A percentile compares a stretch with the other conserved stretches of the same genome.
These are phyloP conservation scores for Enteromius afrohamiltoni DNA, from an alignment of 2,797 vertebrate species.

Conservation along the genomic window DNA sequence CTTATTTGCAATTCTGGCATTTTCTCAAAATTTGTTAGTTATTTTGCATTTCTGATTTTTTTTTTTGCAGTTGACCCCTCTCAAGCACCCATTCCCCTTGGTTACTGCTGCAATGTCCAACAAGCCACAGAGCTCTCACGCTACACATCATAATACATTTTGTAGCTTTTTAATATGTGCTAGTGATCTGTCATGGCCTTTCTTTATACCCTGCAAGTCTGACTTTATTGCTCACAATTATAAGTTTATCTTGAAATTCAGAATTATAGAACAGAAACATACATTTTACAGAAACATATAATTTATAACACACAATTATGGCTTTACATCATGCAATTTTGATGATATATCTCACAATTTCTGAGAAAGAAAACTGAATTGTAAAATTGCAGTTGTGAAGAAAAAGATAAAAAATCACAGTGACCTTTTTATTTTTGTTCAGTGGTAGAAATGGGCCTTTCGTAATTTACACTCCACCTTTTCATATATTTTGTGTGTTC, in stretches of 20 bases:
- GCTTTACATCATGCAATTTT: neutral
- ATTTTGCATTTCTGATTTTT: neutral
- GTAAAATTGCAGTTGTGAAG: neutral
- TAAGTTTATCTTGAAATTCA: too few relatives aligned
- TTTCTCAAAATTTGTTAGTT: neutral
- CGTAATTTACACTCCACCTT: neutral
- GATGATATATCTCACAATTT: neutral
- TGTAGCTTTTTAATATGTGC: too few relatives aligned
- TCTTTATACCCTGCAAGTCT: too few relatives aligned
- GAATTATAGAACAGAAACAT: too few relatives aligned
- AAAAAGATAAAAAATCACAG: neutral
- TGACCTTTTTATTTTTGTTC: neutral
- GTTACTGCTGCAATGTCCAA: neutral
- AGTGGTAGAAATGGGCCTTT: neutral
- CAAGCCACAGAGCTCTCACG: too few relatives aligned
- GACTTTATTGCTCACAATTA: too few relatives aligned
- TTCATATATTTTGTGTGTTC: too few relatives aligned
- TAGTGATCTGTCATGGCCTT: too few relatives aligned
- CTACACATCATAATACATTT: neutral
- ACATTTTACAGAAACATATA: too few relatives aligned
- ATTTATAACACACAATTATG: neutral
- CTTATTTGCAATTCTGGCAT: neutral
- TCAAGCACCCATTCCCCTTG: neutral
- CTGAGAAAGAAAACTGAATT: neutral
- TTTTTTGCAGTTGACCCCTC: neutral